Conservation (phyloP, 2,113 vertebrate genomes). For the Suncus etruscus region DNA sequence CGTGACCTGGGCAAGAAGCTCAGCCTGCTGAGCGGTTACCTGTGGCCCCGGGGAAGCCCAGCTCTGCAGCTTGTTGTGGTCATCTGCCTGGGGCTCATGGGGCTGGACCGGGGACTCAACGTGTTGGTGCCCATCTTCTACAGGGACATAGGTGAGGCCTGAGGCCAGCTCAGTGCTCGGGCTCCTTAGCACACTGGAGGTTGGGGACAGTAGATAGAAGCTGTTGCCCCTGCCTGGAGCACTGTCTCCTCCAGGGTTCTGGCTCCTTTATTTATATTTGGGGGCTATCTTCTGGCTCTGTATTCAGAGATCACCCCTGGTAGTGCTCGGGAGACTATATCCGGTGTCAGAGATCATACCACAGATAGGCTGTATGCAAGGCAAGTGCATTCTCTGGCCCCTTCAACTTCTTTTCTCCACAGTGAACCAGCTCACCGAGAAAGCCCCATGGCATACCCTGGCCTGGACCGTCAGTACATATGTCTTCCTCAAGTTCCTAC, state of each 20-base stretch:
- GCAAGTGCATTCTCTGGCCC: neutral
- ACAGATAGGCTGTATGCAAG: too few relatives aligned
- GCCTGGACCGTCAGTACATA: conserved; percentile 92
- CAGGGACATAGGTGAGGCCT: conserved; percentile 93
- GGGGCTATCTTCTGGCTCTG: too few relatives aligned
- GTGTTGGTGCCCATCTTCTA: conserved; percentile 97
- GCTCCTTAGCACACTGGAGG: neutral
- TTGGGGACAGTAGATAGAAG: neutral
- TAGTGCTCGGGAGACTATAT: too few relatives aligned
- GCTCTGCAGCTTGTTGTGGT: conserved; percentile 93
- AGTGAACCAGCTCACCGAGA: conserved; percentile 93
- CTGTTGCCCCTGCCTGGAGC: neutral
- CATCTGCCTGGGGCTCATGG: conserved; percentile 93
- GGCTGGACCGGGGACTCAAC: conserved; percentile 92
- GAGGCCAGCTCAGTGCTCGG: neutral
- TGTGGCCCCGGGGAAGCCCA: conserved; percentile 93
- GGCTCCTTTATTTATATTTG: too few relatives aligned
- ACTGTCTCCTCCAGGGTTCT: neutral
- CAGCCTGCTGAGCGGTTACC: conserved; percentile 91
- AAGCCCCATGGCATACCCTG: conserved; percentile 90
- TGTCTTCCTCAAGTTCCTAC: conserved; percentile 94
- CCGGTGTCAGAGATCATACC: too few relatives aligned
- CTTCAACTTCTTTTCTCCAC: neutral
- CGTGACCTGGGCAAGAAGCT: conserved; percentile 91
- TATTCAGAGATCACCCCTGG: too few relatives aligned